Conservation (phyloP, 2,113 vertebrate species). For the Ariopsis seemanni region DNA sequence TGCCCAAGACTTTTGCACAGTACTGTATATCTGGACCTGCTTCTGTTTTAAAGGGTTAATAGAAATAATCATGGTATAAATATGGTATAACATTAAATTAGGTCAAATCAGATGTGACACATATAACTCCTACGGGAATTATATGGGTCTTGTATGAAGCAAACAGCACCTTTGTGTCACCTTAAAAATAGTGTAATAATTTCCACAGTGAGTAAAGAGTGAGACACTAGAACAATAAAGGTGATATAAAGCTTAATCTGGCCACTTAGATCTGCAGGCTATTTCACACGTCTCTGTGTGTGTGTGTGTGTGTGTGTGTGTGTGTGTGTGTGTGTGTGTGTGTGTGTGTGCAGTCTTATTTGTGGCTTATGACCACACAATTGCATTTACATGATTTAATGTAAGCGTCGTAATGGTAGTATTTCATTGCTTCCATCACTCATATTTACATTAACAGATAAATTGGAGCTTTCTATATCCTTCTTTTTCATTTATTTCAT, state of each 20-base stretch:
- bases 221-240: slow-evolving; percentile 2
- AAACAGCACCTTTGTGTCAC: not conserved
- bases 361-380: slow-evolving; percentile 6
- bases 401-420: not conserved
- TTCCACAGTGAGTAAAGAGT: slow-evolving; percentile 13
- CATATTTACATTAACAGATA: not conserved
- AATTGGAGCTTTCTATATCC: not conserved
- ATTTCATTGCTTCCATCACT: not conserved
- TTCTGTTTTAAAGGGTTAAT: not conserved
- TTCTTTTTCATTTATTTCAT: not conserved
- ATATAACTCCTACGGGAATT: not conserved
- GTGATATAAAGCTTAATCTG: slow-evolving; percentile 26
- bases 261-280: slow-evolving; percentile 23
- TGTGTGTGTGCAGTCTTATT: slow-evolving; percentile 1
- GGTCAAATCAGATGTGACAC: not conserved
- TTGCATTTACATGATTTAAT: slow-evolving; percentile 12
- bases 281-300: not conserved
- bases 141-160: not conserved
- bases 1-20: no score
- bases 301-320: not conserved
- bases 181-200: not conserved
- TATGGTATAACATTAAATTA: not conserved
- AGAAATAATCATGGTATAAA: not conserved
- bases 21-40: not conserved
- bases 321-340: no score